Evolutionary conservation across 2,797 vertebrate species (phyloP).

Genomic region (Oceanodroma leucorhoa): DNA sequence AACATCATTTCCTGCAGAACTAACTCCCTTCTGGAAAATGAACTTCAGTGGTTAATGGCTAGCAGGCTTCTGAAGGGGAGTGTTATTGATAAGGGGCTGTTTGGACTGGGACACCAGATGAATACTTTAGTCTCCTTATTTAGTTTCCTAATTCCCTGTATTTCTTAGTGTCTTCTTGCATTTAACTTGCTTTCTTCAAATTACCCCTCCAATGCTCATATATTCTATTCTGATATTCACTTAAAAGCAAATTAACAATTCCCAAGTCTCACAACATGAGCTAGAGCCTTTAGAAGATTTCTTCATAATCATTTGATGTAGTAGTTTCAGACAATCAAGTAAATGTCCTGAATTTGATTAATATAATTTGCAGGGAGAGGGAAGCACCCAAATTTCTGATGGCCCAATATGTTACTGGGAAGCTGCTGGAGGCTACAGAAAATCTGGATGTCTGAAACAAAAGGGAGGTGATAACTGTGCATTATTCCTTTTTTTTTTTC

Average conservation of each 20-base stretch:
- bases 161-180: background rate
- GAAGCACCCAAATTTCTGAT: background rate
- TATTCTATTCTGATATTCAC: background rate
- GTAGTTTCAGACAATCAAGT: background rate
- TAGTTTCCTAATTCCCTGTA: background rate
- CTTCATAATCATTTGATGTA: background rate
- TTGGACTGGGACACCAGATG: background rate
- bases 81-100: background rate
- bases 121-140: background rate
- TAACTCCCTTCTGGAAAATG: background rate
- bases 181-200: background rate
- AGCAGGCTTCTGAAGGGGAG: background rate
- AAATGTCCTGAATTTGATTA: background rate
- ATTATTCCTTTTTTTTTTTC: background rate
- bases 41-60: background rate
- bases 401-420: background rate
- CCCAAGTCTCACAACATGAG: background rate
- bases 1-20: background rate
- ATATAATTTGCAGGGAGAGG: background rate
- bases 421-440: background rate
- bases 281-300: background rate
- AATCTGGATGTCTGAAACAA: background rate
- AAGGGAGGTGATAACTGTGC: accelerated
- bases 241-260: background rate
- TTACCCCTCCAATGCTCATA: background rate